These are phyloP conservation scores for Dallia pectoralis DNA, from an alignment of 2,797 vertebrate genomes.

Conservation along the genomic window DNA sequence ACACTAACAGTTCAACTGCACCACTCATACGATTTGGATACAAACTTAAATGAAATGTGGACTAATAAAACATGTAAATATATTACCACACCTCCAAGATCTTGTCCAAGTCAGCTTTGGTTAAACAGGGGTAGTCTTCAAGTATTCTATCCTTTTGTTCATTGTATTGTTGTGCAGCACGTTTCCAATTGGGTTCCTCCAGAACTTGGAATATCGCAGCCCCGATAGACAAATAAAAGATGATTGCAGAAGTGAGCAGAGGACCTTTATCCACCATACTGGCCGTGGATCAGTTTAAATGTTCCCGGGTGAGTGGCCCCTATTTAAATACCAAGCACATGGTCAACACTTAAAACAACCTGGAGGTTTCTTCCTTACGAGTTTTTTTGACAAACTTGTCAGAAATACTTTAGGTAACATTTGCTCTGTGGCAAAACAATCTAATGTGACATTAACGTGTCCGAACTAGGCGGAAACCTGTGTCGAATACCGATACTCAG, in stretches of 20 bases:
- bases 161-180: conserved; percentile 75
- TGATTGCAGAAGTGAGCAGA: conserved; percentile 92
- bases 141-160: conserved; percentile 80
- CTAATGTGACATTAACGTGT: not conserved
- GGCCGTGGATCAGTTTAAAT: conserved; percentile 37
- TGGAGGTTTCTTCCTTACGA: conserved; percentile 29
- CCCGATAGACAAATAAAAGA: conserved; percentile 98
- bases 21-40: not conserved
- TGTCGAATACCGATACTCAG: not conserved
- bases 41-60: not conserved
- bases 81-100: conserved; percentile 86
- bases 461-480: not conserved
- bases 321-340: conserved; percentile 45
- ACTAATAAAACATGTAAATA: not conserved
- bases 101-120: conserved; percentile 81
- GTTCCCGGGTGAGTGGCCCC: conserved; percentile 33
- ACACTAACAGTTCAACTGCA: not conserved
- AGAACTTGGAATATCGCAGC: conserved; percentile 98
- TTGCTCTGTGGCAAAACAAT: conserved; percentile 26
- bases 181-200: conserved; percentile 92
- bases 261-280: conserved; percentile 97
- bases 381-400: conserved; percentile 19
- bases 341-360: conserved; percentile 21
- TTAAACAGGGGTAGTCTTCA: conserved; percentile 85
- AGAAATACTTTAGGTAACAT: conserved; percentile 31